Percentiles rank a stretch among this genome's conserved stretches.
Evolutionary conservation across 2,113 vertebrate species (phyloP).

Genomic region (Raja brachyura): DNA sequence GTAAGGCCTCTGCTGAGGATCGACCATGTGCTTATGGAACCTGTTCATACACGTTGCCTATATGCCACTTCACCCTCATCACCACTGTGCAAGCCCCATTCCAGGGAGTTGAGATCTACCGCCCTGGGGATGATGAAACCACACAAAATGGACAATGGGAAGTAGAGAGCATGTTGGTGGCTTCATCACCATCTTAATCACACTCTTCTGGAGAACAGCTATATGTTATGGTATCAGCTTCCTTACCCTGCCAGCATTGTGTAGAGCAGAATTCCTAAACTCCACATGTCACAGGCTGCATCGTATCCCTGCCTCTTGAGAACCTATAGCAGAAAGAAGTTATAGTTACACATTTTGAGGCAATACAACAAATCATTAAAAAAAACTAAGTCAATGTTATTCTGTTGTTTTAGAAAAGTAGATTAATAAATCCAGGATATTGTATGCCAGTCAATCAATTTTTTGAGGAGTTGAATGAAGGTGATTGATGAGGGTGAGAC

Average conservation of each 20-base stretch:
- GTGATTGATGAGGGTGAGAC: too few relatives aligned
- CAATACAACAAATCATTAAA: not conserved
- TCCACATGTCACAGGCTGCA: slow-evolving; percentile 93
- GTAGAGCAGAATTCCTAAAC: slow-evolving; percentile 83
- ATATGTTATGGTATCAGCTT: too few relatives aligned
- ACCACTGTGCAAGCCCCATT: too few relatives aligned
- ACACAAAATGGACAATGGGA: not conserved
- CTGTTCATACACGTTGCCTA: too few relatives aligned
- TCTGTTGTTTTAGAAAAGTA: too few relatives aligned
- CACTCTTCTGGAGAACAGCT: not conserved
- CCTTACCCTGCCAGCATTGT: slow-evolving; percentile 89
- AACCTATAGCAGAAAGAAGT: slow-evolving; percentile 57
- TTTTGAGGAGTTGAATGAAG: too few relatives aligned
- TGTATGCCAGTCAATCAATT: too few relatives aligned
- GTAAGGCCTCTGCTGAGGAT: too few relatives aligned
- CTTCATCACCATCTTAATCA: not conserved
- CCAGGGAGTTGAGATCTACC: too few relatives aligned
- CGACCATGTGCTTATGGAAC: too few relatives aligned
- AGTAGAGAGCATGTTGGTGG: not conserved
- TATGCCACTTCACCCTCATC: too few relatives aligned
- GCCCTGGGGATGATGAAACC: not conserved
- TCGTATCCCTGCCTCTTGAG: slow-evolving; percentile 90
- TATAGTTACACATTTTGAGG: not conserved
- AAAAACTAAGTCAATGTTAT: not conserved
- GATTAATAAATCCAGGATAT: too few relatives aligned